A percentile compares a stretch with the other conserved stretches of the same genome.
phyloP scores from a whole-genome alignment of 64 coral and sea anemone species.

The Montipora sp. region DNA sequence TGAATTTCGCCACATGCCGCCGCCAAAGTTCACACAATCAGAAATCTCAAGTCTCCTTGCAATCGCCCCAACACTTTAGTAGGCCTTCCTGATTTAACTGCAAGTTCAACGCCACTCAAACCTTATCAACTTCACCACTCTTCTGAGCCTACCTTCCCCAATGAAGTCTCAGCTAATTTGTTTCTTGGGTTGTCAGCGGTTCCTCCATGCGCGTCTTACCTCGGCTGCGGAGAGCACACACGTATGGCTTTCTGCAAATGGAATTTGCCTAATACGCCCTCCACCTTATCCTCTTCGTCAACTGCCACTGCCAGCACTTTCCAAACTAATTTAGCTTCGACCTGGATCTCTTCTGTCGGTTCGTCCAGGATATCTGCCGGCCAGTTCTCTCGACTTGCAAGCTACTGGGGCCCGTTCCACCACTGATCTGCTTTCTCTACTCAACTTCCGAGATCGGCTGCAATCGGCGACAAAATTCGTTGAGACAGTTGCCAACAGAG shows the following conservation, averaged over 20 bases:
- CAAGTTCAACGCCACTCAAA: background rate
- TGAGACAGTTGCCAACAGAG: too few species aligned
- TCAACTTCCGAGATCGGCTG: background rate
- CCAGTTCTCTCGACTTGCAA: background rate
- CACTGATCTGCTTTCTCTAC: constrained; percentile 25
- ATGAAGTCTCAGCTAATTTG: constrained; percentile 27
- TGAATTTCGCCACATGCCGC: too few species aligned
- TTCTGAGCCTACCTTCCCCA: constrained; percentile 44
- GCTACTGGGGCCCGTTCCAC: background rate
- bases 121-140: background rate
- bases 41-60: background rate
- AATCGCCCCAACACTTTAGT: constrained; percentile 21
- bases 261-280: constrained; percentile 19
- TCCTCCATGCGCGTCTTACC: background rate
- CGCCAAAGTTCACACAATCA: too few species aligned
- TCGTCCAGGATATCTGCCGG: too few species aligned
- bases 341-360: too few species aligned
- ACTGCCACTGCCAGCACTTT: constrained; percentile 24
- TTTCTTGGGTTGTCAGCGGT: constrained; percentile 55
- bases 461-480: too few species aligned
- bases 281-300: background rate
- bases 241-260: constrained; percentile 22
- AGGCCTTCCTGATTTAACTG: constrained; percentile 8
- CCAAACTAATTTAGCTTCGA: constrained; percentile 16
- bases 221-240: background rate